Evolutionary conservation across 2,113 vertebrate species (phyloP).

Genomic region (Eulemur macaco): DNA sequence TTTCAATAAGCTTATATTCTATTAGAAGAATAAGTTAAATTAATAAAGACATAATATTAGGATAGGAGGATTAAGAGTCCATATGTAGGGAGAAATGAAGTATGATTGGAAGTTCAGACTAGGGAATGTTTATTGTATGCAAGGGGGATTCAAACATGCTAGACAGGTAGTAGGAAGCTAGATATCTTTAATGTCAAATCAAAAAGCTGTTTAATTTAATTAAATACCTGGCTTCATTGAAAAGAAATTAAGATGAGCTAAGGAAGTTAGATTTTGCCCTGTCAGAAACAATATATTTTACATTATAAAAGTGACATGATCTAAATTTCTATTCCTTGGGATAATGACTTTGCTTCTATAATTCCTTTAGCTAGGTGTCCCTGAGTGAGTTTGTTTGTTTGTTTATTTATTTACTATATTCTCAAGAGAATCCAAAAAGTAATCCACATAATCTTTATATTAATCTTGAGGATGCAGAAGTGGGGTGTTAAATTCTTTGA

Average conservation of each 20-base stretch:
- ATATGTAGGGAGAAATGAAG: neutral
- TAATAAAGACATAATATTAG: neutral
- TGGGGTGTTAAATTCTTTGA: neutral
- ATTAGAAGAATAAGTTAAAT: neutral
- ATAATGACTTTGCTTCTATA: neutral
- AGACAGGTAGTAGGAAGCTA: neutral
- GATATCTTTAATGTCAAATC: neutral
- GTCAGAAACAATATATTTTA: conserved; percentile 4
- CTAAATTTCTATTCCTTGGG: neutral
- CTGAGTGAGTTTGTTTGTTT: neutral
- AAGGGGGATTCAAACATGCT: neutral
- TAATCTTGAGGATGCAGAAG: neutral
- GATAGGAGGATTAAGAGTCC: neutral
- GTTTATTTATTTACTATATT: neutral
- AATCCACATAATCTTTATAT: neutral
- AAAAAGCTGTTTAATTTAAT: neutral
- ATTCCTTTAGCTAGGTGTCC: neutral
- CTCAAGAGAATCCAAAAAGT: neutral
- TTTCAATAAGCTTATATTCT: neutral
- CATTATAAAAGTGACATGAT: neutral
- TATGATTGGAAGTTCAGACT: neutral
- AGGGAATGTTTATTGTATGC: neutral
- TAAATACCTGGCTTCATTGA: neutral
- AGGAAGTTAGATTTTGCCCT: neutral
- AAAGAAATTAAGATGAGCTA: neutral